Evolutionary conservation across 2,113 vertebrate genomes (phyloP), one percentile per base, ranked within the genome.

Genomic region (Nerophis lumbriciformis): DNA sequence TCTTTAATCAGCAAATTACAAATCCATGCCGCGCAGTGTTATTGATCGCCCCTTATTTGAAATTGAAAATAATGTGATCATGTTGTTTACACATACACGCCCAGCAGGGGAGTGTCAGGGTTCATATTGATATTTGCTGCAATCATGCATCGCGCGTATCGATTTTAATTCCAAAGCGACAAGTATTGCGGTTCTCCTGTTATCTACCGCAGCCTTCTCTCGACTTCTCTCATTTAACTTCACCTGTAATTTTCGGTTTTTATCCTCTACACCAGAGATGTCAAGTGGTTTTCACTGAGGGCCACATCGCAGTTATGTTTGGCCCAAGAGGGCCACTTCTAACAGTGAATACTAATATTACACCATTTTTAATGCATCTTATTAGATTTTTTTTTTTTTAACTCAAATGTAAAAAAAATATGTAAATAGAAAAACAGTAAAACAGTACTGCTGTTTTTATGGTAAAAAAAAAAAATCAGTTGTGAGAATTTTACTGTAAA

Each of bases 21-120:
- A 45, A 10, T 56, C 8, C 6, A 8, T 8, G 28, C 37, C 9
- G 39, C 55, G 21, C 10, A 21, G 55, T 36, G 48, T 3, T 69
- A 76, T 78, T 49, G 77, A 87, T 73, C 68, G 61, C 3, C 65
- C 65, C 73, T 53, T 64, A 69, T 78, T 78, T 69, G 47, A 65
- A 65, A 58, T 61, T 38, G 65, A 64, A 68, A 76, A 69, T 67
- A 75, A 82, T 75, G 50, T 0, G 37, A 69, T 73, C 42, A 61
- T 60, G 53, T 61, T 69, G 66, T 71, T 69, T 63, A 66, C 61
- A 19, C 19, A n/a, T 57, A 19, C 55, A 58, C 28, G 44, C 36
- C 45, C 54, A 38, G 11, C 53, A 53, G 37, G 4, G 38, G 5
- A 21, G 16, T 9, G n/a, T 7, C 48, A 73, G 37, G 38, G 21